These are phyloP conservation scores for Melieria picta DNA, from an alignment of 2,888 invertebrate genomes.

Conservation along the genomic window DNA sequence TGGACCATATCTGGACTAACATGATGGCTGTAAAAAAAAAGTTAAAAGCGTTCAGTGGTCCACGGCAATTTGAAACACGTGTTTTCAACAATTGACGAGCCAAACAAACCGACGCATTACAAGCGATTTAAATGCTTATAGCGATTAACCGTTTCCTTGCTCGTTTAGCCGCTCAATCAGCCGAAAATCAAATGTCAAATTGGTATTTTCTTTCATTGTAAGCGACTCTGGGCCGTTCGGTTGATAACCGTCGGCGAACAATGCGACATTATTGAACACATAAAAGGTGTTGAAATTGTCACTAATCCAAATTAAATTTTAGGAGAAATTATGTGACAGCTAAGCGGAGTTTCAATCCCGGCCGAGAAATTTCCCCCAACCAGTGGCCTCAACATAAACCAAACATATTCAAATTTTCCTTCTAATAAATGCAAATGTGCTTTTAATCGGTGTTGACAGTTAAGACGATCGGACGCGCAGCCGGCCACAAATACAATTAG, in stretches of 20 bases:
- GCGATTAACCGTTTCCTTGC: constrained; percentile 11
- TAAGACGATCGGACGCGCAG: constrained; percentile 44
- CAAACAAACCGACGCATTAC: not conserved
- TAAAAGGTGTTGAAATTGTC: constrained; percentile 59
- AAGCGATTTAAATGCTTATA: constrained; percentile 11
- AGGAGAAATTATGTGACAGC: constrained; percentile 59
- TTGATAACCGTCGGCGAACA: not conserved
- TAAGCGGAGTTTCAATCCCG: constrained; percentile 3
- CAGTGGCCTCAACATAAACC: not conserved
- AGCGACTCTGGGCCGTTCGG: not conserved
- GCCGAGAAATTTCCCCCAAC: no score
- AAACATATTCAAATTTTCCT: constrained; percentile 7
- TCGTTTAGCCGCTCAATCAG: not conserved
- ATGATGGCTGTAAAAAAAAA: no score
- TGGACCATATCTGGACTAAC: no score
- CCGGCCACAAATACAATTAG: no score
- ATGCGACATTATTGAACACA: constrained; percentile 4
- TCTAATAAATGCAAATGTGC: constrained; percentile 54
- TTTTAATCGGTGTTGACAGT: constrained; percentile 61
- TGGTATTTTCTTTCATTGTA: not conserved
- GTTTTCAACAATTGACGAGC: not conserved
- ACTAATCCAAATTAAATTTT: constrained; percentile 58
- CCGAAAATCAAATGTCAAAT: not conserved
- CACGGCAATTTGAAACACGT: constrained; percentile 20
- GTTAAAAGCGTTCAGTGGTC: no score